Evolutionary conservation across 2,888 invertebrate genomes (phyloP), one percentile per base, ranked within the genome.

Genomic region (Drosophila nigritarsus): DNA sequence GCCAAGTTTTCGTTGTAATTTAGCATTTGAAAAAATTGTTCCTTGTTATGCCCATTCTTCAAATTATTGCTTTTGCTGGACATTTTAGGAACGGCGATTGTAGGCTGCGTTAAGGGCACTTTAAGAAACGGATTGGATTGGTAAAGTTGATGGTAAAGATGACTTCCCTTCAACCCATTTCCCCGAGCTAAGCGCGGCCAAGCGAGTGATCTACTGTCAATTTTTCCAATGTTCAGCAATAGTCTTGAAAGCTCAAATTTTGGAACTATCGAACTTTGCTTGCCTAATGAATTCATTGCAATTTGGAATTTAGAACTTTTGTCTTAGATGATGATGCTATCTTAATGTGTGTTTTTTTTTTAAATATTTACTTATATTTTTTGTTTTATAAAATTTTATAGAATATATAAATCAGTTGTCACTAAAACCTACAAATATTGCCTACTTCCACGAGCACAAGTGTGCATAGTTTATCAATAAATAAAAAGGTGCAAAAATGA

Each of bases 261-360:
- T 36, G 36, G 5, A 27, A 11, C 13, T 9, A 13, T 3, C 30
- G n/a, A 15, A 53, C 15, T 7, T 62, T 11, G 30, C 2, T 34
- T n/a, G 27, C 4, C 0, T 2, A 8, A 38, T 2, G 24, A 32
- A 2, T 38, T 38, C 80, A 78, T 79, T 38, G 42, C n/a, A 68
- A 50, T 65, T 78, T 73, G n/a, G 53, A 79, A 77, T 79, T 73
- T 63, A 11, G 20, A 59, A 1, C 36, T 11, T 24, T 7, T 38
- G n/a, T 18, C 48, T 48, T 5, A 18, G 29, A 69, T 27, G 49
- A 42, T 13, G 27, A n/a, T 40, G 13, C n/a, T 24, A 27, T 27
- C 38, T 20, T 18, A n/a, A 4, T 20, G 11, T 40, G 2, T 2
- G 1, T 13, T 24, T 48, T 27, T 48, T 27, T 54, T 38, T n/a